A percentile compares a stretch with the other conserved stretches of the same genome.
Evolutionary conservation across 2,888 invertebrate species (phyloP).

Genomic region (Dryococelus australis): DNA sequence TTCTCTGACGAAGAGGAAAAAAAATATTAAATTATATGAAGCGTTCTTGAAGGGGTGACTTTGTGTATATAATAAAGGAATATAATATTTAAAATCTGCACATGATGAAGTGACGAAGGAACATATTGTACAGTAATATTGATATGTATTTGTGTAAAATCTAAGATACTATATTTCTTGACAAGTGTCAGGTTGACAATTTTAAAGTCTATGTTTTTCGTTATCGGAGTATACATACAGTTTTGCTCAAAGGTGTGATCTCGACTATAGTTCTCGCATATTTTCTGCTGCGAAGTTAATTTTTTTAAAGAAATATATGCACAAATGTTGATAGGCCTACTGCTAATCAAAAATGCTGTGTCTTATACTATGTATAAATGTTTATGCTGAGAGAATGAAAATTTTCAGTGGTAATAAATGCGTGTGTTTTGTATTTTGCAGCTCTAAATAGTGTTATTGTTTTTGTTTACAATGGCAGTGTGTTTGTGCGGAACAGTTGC

Average conservation of each 20-base stretch:
- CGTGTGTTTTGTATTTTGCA: background rate
- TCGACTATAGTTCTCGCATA: background rate
- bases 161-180: too few species aligned
- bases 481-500: background rate
- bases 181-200: background rate
- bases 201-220: background rate
- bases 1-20: too few species aligned
- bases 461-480: background rate
- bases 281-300: background rate
- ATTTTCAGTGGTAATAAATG: background rate
- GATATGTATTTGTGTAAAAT: too few species aligned
- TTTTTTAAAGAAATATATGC: background rate
- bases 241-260: conserved; percentile 9
- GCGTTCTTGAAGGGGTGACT: background rate
- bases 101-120: too few species aligned
- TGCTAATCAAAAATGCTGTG: conserved; percentile 12
- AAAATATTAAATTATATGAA: background rate
- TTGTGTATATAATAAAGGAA: background rate
- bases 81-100: background rate
- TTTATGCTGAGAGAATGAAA: background rate
- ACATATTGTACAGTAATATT: too few species aligned
- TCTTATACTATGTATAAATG: background rate
- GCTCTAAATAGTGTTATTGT: background rate
- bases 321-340: background rate
- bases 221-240: background rate